Evolutionary conservation across 2,113 vertebrate species (phyloP), one percentile per base, ranked within the genome.

Genomic region (Ciconia boyciana): DNA sequence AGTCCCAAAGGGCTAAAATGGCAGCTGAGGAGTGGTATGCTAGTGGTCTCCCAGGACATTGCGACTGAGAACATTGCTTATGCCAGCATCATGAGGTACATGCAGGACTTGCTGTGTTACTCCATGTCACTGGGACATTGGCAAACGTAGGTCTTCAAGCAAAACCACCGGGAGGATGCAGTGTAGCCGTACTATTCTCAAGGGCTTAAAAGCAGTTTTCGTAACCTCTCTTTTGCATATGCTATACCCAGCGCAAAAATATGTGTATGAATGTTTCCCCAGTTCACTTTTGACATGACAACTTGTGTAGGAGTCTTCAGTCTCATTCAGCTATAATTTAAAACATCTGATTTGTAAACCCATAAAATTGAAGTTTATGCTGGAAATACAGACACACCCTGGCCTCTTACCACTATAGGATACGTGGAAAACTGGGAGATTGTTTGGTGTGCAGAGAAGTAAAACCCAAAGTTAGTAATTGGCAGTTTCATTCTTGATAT

Each of bases 331-430:
- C 87, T 93, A 88, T 97, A 97, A 97, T 96, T 92, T 90, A 95
- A 97, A 97, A 80, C 96, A 97, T 94, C 94, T 96, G 96, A 96
- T 97, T 88, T 89, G 84, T 96, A 96, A 96, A 95, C 83, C 93
- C 95, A 93, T 95, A 94, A 97, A 97, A 93, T n/a, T 87, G 75
- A 93, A 89, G 94, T 96, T 95, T 95, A 10, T 82, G 81, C 95
- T 91, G 94, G 91, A 91, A 92, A 82, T 77, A 54, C 88, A 77
- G 87, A 74, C 90, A 87, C 80, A 89, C 94, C 94, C 95, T 94
- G 82, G 76, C 70, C 92, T 71, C 75, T 86, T 84, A 93, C 91
- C 86, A 34, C 94, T 84, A 16, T 49, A 54, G 96, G 65, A 58
- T 83, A 75, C 1, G 5, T 70, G 85, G 88, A 95, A 95, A 89